Evolutionary conservation across 2,888 invertebrate species (phyloP).

Genomic region (Metacarcinus magister): DNA sequence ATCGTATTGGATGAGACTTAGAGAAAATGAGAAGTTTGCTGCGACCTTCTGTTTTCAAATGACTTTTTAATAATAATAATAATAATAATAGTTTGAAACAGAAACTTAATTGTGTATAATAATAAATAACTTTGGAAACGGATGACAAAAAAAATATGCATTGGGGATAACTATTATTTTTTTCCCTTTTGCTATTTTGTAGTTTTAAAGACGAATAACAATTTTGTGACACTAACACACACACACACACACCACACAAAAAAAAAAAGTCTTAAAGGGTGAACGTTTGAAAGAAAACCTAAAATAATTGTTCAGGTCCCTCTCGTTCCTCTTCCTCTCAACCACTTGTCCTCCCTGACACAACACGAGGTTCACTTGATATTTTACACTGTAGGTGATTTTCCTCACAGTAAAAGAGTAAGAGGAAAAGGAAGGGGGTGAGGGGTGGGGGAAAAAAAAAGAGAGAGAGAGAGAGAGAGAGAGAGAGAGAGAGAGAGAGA

Average conservation of each 20-base stretch:
- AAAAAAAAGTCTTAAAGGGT: neutral
- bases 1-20: neutral
- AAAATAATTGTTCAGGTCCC: too few relatives aligned
- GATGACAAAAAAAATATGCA: too few relatives aligned
- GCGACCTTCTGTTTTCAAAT: neutral
- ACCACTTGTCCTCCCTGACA: neutral
- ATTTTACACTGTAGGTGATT: neutral
- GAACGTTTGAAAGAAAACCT: too few relatives aligned
- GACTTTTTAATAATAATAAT: neutral
- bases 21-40: conserved; percentile 46
- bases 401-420: neutral
- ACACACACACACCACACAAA: conserved; percentile 9
- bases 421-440: neutral
- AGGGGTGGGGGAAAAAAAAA: neutral
- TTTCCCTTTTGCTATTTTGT: too few relatives aligned
- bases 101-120: too few relatives aligned
- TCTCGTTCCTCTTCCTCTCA: too few relatives aligned
- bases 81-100: neutral
- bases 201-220: too few relatives aligned
- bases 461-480: neutral
- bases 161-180: too few relatives aligned
- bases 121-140: too few relatives aligned
- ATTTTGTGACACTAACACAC: too few relatives aligned
- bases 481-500: neutral
- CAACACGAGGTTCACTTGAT: neutral